These are phyloP conservation scores for Arrhamphus sclerolepis DNA, from an alignment of 2,797 vertebrate species.

Conservation along the genomic window DNA sequence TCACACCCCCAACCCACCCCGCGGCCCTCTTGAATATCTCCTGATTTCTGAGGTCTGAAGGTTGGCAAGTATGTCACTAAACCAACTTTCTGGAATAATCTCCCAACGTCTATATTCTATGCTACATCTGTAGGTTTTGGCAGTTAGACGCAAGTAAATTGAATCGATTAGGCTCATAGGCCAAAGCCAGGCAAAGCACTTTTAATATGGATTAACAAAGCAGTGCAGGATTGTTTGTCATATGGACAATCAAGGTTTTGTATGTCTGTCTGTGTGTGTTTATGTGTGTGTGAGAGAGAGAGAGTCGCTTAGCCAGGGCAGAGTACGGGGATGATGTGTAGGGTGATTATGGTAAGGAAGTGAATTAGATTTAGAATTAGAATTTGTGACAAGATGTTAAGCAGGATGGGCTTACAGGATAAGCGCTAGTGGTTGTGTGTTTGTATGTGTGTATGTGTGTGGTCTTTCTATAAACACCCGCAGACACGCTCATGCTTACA, in stretches of 20 bases:
- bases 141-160: conserved; percentile 25
- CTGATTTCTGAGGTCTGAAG: too few relatives aligned
- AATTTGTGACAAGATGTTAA: conserved; percentile 70
- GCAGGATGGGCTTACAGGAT: conserved; percentile 71
- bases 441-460: conserved; percentile 16
- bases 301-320: conserved; percentile 40
- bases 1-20: too few relatives aligned
- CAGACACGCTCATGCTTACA: conserved; percentile 1
- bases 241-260: conserved; percentile 42
- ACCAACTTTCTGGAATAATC: conserved; percentile 12
- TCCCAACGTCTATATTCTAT: conserved; percentile 16
- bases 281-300: conserved; percentile 23
- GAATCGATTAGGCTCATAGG: conserved; percentile 45
- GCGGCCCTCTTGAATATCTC: too few relatives aligned
- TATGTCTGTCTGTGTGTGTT: conserved; percentile 12
- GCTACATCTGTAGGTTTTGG: conserved; percentile 33
- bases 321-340: conserved; percentile 61
- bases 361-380: conserved; percentile 75
- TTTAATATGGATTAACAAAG: conserved; percentile 61
- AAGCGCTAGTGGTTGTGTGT: conserved; percentile 45
- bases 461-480: conserved; percentile 49
- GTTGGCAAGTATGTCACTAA: too few relatives aligned
- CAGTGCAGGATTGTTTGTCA: conserved; percentile 30
- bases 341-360: conserved; percentile 72
- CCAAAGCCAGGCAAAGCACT: conserved; percentile 48